Percentiles rank a stretch among this genome's conserved stretches.
These are phyloP conservation scores for Lacerta viridis DNA, from an alignment of 2,797 vertebrate genomes.

Conservation along the genomic window DNA sequence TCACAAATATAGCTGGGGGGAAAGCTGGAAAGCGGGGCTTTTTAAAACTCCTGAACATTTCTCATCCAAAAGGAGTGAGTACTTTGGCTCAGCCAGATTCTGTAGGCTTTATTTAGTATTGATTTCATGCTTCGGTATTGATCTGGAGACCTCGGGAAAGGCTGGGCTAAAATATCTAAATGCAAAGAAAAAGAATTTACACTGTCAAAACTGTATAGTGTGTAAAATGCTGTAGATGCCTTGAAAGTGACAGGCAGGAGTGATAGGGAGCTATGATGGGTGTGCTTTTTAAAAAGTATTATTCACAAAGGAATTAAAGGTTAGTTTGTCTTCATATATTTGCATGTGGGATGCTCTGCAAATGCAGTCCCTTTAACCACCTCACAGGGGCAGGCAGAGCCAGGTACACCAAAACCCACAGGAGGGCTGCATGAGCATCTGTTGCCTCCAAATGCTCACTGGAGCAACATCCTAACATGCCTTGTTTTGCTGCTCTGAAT, in stretches of 20 bases:
- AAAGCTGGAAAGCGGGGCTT: neutral
- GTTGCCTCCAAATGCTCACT: neutral
- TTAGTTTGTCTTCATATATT: neutral
- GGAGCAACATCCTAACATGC: neutral
- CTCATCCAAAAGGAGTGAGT: neutral
- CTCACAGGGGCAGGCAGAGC: neutral
- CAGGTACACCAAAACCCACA: neutral
- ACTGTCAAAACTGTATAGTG: neutral
- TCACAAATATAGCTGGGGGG: neutral
- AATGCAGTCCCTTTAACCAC: no score
- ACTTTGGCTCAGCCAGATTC: conserved; percentile 9
- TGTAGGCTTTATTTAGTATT: conserved; percentile 17
- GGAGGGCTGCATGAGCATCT: neutral
- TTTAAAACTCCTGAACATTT: neutral
- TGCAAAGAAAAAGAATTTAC: conserved; percentile 1
- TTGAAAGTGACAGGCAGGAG: neutral
- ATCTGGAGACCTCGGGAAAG: neutral
- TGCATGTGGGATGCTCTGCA: no score
- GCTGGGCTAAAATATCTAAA: conserved; percentile 24
- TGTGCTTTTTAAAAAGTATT: neutral
- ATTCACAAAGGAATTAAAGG: neutral
- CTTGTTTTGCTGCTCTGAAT: neutral
- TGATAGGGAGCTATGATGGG: neutral
- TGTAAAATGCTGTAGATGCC: neutral
- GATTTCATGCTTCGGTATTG: conserved; percentile 23